A percentile compares a stretch with the other conserved stretches of the same genome.
Evolutionary conservation across 1,140 invertebrate species (phyloP).

Genomic region (Sesamia nonagrioides): DNA sequence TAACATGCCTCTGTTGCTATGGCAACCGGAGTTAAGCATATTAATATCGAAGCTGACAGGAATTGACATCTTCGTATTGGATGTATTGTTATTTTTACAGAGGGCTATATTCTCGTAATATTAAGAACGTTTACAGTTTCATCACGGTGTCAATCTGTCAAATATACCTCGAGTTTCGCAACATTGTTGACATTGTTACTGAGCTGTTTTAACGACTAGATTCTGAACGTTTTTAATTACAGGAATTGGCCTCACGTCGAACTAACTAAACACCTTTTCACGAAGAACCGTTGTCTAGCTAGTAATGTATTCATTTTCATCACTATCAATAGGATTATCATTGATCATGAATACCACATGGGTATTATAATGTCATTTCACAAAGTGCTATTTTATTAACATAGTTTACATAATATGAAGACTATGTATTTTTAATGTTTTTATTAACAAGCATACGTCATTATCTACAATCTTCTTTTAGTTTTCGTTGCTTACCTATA

Average conservation of each 20-base stretch:
- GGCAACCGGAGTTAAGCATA: background rate
- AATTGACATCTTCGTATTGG: background rate
- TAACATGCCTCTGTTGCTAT: conserved; percentile 19
- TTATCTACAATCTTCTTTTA: too few relatives aligned
- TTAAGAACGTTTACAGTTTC: too few relatives aligned
- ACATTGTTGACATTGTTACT: too few relatives aligned
- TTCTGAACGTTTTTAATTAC: too few relatives aligned
- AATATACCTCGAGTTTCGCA: too few relatives aligned
- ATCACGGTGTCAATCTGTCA: too few relatives aligned
- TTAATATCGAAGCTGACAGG: background rate
- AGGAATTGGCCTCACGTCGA: background rate
- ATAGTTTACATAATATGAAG: background rate
- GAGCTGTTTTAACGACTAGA: too few relatives aligned
- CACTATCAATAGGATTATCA: background rate
- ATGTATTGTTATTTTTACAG: background rate
- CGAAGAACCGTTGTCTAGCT: background rate
- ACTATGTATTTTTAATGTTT: background rate
- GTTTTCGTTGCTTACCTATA: too few relatives aligned
- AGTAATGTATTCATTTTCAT: background rate
- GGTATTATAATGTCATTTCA: background rate
- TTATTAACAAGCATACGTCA: too few relatives aligned
- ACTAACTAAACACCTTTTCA: background rate
- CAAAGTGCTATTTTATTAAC: background rate
- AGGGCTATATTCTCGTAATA: too few relatives aligned
- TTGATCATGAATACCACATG: background rate